Evolutionary conservation across 2,888 invertebrate species (phyloP).

Genomic region (Graphium colonna): DNA sequence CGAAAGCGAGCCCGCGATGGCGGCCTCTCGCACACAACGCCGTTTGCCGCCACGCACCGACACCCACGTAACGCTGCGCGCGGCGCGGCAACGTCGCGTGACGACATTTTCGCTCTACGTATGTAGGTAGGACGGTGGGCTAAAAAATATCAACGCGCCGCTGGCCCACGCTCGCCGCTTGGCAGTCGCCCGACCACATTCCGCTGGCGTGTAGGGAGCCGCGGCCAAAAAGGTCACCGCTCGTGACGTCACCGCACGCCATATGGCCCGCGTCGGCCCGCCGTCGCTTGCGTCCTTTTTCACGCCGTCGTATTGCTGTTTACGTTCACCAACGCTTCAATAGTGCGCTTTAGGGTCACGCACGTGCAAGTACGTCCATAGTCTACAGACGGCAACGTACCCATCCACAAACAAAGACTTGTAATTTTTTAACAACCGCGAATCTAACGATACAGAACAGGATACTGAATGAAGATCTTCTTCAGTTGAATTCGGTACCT

Average conservation of each 20-base stretch:
- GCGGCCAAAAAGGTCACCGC: conserved; percentile 74
- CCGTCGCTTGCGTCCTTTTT: conserved; percentile 54
- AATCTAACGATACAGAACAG: too few relatives aligned
- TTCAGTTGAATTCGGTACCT: too few relatives aligned
- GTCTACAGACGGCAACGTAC: too few relatives aligned
- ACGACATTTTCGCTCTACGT: conserved; percentile 81
- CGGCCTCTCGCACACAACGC: conserved; percentile 67
- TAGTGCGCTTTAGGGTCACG: conserved; percentile 15
- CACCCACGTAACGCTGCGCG: conserved; percentile 35
- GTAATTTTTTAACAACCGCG: too few relatives aligned
- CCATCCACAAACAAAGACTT: too few relatives aligned
- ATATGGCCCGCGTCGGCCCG: conserved; percentile 65
- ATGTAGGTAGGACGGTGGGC: conserved; percentile 71
- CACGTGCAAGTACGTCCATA: background rate
- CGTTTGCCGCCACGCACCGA: conserved; percentile 68
- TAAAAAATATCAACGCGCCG: conserved; percentile 70
- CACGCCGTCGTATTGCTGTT: conserved; percentile 45
- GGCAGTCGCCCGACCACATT: conserved; percentile 76
- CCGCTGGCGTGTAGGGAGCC: conserved; percentile 69
- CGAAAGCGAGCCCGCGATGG: conserved; percentile 71
- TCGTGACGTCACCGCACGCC: conserved; percentile 70
- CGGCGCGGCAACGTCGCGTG: conserved; percentile 80
- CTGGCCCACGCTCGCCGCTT: conserved; percentile 77
- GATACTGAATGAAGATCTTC: too few relatives aligned
- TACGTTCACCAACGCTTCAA: conserved; percentile 35